Base-by-base conservation (phyloP, 1,140 invertebrate species). In the Heterodera schachtii region DNA sequence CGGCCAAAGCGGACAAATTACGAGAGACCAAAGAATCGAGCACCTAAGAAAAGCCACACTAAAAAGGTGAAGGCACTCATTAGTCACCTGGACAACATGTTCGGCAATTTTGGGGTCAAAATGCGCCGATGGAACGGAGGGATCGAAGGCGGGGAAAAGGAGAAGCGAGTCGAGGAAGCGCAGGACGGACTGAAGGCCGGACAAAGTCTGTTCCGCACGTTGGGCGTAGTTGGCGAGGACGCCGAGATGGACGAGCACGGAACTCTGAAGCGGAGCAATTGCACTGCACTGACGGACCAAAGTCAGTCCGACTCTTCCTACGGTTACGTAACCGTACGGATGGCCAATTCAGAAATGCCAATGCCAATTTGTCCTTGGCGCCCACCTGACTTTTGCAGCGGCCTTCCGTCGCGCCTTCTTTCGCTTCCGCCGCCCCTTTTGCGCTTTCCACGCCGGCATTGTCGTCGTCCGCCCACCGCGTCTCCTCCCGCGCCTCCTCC, bases 21-120 rank as follows among this genome's bases (percentile, higher is more conserved):
- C 80, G 75, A 21, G 75, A 13, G 11, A 76, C 66, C 52, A 86
- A 75, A 19, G 69, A 70, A 21, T 86, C 85, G 41, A 86, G 43
- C 31, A 71, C 69, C 57, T 64, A 19, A 64, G 19, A 60, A 60
- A 19, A 16, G 13, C 49, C 49, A 52, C 31, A 31, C 31, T 31
- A 31, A 31, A 52, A 52, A 1, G 2, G 0, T 52, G 49, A 52
- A 52, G 2, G 2, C 49, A 1, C 2, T 8, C 16, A 19, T 64
- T 19, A 5, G 13, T 19, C 11, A 86, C 85, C 60, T 87, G 86
- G 9, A 84, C 84, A 7, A 82, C 80, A 64, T 86, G 86, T 79
- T 86, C 86, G 9, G 85, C 85, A 43, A 86, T 87, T 80, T 85
- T 87, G 49, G 83, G 66, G 75, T 86, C 85, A 60, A 87, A 86